Conservation (phyloP, 2,888 invertebrate genomes). For the Hoplodrina blanda region DNA sequence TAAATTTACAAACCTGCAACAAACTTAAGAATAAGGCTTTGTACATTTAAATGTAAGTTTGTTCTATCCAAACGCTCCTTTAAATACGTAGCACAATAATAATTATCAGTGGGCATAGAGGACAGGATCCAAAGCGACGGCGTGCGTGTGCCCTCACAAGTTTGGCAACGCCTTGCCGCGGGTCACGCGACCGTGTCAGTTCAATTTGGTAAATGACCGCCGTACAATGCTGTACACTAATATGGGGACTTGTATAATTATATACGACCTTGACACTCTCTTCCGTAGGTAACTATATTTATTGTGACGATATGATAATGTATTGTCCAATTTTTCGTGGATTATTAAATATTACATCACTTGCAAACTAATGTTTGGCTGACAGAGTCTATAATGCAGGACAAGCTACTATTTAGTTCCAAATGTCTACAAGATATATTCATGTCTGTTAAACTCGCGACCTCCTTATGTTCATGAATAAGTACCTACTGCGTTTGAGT, state of each 20-base stretch:
- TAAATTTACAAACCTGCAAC: background rate
- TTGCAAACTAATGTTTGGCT: background rate
- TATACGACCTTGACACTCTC: slow-evolving; percentile 66
- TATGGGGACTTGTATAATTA: slow-evolving; percentile 67
- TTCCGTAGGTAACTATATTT: slow-evolving; percentile 54
- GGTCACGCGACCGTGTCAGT: slow-evolving; percentile 81
- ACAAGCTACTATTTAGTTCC: background rate
- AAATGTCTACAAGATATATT: background rate
- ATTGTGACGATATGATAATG: slow-evolving; percentile 25
- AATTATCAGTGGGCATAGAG: slow-evolving; percentile 48
- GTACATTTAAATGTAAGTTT: background rate
- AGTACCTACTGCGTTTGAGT: background rate
- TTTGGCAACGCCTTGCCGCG: slow-evolving; percentile 82
- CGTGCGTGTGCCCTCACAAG: slow-evolving; percentile 77
- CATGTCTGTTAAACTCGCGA: background rate
- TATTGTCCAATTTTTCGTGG: background rate
- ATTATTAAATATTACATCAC: background rate
- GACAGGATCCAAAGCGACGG: slow-evolving; percentile 65
- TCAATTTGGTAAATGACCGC: slow-evolving; percentile 83
- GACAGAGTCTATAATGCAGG: background rate
- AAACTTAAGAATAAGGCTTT: background rate
- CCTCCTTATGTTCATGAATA: slow-evolving; percentile 7
- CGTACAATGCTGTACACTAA: slow-evolving; percentile 65
- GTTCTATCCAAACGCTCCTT: slow-evolving; percentile 8
- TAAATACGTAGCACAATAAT: slow-evolving; percentile 43